Evolutionary conservation across 2,797 vertebrate species (phyloP), one percentile per base, ranked within the genome.

Genomic region (Notamacropus eugenii): DNA sequence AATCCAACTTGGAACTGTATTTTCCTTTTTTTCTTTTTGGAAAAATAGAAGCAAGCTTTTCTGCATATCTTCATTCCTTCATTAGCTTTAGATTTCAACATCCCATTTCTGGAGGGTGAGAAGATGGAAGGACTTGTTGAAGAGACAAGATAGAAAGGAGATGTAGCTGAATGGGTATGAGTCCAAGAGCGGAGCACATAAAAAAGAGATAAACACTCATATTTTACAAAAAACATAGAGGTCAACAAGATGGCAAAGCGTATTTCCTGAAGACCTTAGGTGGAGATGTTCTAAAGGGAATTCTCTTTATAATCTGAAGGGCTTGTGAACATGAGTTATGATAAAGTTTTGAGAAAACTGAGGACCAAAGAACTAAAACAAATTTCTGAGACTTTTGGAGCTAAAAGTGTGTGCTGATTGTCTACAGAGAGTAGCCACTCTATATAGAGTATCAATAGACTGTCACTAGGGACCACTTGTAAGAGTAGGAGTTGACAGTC

Each of bases 1-100:
- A 91, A 92, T 93, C 93, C 96, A 95, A 95, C 90, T 92, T 67
- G 87, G 95, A 97, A 97, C 58, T 19, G 40, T 52, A 55, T 67
- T 97, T 94, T 54, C 50, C 11, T 54, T 54, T 29, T 90, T 93
- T 93, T 90, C 58, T 92, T 91, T 96, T 92, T 95, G 93, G 56
- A 95, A 91, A 57, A 54, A 31, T 54, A 94, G 67, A 50, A 93
- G 91, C 40, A 46, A 91, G 92, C 12, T 54, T 59, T 82, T 93
- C 94, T 74, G 67, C 74, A 34, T 5, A 0, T 13, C 34, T 31
- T 14, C 22, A 16, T 52, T 82, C 93, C n/a, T 55, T 29, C 50
- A 56, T 93, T 22, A 8, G 28, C 58, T 74, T 92, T 91, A 3
- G 46, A 93, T 8, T 74, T 34, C 93, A 92, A 91, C 46, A 11